phyloP scores from a whole-genome alignment of 1,140 invertebrate genomes.

The Solen grandis region DNA sequence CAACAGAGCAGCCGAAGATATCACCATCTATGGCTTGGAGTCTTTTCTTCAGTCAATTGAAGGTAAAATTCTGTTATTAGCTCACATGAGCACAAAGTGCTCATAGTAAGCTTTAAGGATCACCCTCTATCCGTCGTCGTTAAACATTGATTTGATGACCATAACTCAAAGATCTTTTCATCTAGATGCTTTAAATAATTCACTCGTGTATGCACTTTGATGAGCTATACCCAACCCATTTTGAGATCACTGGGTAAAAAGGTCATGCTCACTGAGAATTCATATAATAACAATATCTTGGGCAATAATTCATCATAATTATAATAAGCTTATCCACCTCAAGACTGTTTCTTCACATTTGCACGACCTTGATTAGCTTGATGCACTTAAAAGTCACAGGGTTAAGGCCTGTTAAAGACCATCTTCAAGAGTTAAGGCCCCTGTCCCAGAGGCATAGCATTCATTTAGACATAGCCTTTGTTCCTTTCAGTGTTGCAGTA shows the following conservation, averaged over 20 bases:
- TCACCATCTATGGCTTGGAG: conserved; percentile 30
- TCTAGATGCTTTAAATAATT: not conserved
- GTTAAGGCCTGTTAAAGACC: not conserved
- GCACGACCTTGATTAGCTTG: no score
- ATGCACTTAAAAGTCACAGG: not conserved
- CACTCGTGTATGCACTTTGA: no score
- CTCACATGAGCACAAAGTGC: no score
- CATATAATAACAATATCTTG: no score
- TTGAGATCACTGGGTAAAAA: not conserved
- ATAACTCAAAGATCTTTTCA: not conserved
- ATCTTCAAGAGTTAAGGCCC: not conserved
- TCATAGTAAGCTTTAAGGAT: not conserved
- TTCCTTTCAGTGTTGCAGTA: not conserved
- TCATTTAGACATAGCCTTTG: not conserved
- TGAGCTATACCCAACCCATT: not conserved
- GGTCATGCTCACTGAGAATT: not conserved
- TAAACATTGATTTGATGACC: not conserved
- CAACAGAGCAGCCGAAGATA: conserved; percentile 6
- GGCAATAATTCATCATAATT: no score
- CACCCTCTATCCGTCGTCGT: not conserved
- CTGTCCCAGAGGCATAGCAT: no score
- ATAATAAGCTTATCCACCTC: no score
- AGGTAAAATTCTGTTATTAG: conserved; percentile 3
- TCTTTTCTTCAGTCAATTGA: conserved; percentile 42
- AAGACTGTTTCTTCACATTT: no score